Percentiles rank a stretch among this genome's conserved stretches.
phyloP scores from a whole-genome alignment of 2,888 invertebrate species.

The Lasioglossum lativentre region DNA sequence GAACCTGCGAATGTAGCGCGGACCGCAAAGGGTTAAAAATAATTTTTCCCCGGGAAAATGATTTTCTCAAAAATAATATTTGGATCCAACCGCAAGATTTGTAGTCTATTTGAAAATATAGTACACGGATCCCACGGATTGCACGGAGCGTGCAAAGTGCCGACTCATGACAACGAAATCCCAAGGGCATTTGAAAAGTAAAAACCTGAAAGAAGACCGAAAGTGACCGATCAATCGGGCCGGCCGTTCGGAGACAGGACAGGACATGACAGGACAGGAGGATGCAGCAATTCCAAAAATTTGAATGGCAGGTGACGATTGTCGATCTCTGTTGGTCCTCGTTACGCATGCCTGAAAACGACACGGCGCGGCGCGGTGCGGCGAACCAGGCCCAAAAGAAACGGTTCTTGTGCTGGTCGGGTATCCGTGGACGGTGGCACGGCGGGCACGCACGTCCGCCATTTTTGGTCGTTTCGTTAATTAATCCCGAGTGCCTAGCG shows the following conservation, averaged over 20 bases:
- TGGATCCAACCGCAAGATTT: neutral
- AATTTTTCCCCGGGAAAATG: too few species aligned
- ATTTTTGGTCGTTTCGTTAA: constrained; percentile 79
- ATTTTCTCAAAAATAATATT: too few species aligned
- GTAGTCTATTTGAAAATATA: neutral
- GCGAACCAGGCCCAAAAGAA: constrained; percentile 41
- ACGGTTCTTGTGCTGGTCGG: constrained; percentile 38
- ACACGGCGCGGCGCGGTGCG: neutral
- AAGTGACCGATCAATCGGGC: constrained; percentile 7
- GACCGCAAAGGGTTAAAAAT: too few species aligned
- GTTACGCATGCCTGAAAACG: constrained; percentile 31
- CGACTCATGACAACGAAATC: neutral
- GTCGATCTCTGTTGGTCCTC: constrained; percentile 13
- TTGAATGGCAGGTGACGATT: constrained; percentile 56
- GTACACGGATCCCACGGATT: neutral
- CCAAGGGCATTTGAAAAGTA: neutral
- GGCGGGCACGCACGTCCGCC: constrained; percentile 67
- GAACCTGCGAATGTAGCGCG: too few species aligned
- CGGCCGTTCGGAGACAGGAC: neutral
- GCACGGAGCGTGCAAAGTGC: neutral
- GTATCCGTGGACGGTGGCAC: neutral
- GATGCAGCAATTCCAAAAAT: constrained; percentile 35
- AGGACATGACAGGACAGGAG: neutral
- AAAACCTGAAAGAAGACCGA: neutral
- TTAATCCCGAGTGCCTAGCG: constrained; percentile 79